Conservation (phyloP, 2,113 vertebrate genomes). For the Clarias gariepinus region DNA sequence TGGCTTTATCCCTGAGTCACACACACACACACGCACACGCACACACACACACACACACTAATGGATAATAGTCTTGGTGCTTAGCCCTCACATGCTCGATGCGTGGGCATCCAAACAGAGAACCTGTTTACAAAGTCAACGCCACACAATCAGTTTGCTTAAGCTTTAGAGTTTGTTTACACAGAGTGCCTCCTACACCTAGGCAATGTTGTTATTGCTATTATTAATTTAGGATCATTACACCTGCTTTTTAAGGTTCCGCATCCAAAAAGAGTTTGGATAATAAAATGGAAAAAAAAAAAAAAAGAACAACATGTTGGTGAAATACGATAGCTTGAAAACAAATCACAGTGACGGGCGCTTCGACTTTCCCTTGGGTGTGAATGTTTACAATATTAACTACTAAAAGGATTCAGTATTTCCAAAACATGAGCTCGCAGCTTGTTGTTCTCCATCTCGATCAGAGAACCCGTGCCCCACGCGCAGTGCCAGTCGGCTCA, state of each 20-base stretch:
- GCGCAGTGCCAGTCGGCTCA: constrained; percentile 19
- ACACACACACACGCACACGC: neutral
- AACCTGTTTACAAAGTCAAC: constrained; percentile 75
- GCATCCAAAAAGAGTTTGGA: neutral
- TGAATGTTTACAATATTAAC: constrained; percentile 9
- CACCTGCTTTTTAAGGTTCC: constrained; percentile 16
- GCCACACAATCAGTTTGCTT: constrained; percentile 73
- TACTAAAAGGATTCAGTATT: constrained; percentile 22
- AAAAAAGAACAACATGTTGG: neutral
- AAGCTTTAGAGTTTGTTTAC: constrained; percentile 38
- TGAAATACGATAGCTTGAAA: constrained; percentile 12
- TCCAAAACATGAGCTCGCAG: constrained; percentile 24
- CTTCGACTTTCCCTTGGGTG: neutral
- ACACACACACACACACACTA: constrained; percentile 58
- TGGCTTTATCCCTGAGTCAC: neutral
- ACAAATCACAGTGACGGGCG: constrained; percentile 1
- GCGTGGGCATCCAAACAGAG: constrained; percentile 60
- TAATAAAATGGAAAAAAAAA: neutral
- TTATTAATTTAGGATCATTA: constrained; percentile 32
- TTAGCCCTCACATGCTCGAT: constrained; percentile 38
- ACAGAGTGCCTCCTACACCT: constrained; percentile 3
- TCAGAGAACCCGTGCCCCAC: neutral
- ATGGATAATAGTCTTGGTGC: constrained; percentile 68
- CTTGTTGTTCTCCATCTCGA: constrained; percentile 23
- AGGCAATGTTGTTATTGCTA: constrained; percentile 2